Evolutionary conservation across 1,140 invertebrate genomes (phyloP).

Genomic region (Lucilia cuprina): DNA sequence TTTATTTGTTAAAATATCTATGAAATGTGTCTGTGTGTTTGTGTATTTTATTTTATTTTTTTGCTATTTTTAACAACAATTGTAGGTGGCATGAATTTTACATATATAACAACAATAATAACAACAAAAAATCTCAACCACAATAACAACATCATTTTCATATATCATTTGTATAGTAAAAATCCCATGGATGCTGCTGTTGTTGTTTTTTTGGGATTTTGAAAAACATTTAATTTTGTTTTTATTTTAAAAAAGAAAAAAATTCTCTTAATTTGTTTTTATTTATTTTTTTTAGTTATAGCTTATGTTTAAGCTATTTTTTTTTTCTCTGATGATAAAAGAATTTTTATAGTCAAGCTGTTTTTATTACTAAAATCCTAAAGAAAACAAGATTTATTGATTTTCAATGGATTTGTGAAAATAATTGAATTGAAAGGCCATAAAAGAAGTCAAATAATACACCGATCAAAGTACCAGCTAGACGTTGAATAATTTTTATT

Average conservation of each 20-base stretch:
- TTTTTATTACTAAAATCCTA: constrained; percentile 9
- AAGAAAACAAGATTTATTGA: constrained; percentile 15
- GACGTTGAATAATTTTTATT: no score
- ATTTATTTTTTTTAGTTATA: not conserved
- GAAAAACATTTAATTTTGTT: not conserved
- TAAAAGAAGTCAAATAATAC: not conserved
- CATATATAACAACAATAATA: not conserved
- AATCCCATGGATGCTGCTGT: not conserved
- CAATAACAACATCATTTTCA: constrained; percentile 1
- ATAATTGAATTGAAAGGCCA: constrained; percentile 3
- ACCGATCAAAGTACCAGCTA: not conserved
- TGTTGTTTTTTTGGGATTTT: not conserved
- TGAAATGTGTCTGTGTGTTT: not conserved
- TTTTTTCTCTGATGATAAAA: not conserved
- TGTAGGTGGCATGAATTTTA: constrained; percentile 21
- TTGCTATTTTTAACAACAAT: constrained; percentile 29
- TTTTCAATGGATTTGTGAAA: constrained; percentile 20
- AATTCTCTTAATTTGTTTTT: not conserved
- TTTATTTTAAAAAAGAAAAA: not conserved
- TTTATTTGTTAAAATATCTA: not conserved
- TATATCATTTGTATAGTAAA: not conserved
- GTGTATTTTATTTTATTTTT: not conserved
- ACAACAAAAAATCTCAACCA: not conserved
- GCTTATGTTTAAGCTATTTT: not conserved
- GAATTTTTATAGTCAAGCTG: not conserved